phyloP scores from a whole-genome alignment of 2,113 vertebrate species.

The Polypterus bichir region DNA sequence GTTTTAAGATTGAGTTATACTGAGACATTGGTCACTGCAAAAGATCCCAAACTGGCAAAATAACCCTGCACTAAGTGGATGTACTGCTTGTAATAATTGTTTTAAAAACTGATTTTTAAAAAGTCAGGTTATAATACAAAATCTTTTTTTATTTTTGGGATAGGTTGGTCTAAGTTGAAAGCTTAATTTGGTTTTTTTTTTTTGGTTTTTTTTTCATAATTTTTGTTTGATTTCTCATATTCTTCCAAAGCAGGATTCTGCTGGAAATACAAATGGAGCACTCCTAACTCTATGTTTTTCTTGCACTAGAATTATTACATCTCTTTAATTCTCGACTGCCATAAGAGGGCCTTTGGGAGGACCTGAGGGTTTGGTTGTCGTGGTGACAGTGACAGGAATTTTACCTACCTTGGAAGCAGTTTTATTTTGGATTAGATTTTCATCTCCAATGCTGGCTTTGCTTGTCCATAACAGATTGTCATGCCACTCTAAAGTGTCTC shows the following conservation, averaged over 20 bases:
- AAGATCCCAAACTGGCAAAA: no score
- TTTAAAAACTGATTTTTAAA: no score
- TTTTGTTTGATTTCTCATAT: neutral
- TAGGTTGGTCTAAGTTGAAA: neutral
- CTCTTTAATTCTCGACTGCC: slow-evolving; percentile 23
- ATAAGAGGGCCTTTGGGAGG: slow-evolving; percentile 39
- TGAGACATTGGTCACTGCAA: no score
- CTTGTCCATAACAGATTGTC: slow-evolving; percentile 59
- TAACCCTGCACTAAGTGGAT: no score
- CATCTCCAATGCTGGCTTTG: slow-evolving; percentile 29
- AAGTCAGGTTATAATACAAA: no score
- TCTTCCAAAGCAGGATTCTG: neutral
- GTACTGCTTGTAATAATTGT: no score
- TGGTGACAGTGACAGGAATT: slow-evolving; percentile 51
- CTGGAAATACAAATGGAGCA: neutral
- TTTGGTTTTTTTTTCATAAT: no score
- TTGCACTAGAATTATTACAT: neutral
- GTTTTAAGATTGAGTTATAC: no score
- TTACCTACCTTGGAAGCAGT: slow-evolving; percentile 51
- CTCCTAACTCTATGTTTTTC: neutral
- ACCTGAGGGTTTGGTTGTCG: slow-evolving; percentile 38
- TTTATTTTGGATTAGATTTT: slow-evolving; percentile 53
- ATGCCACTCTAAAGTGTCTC: slow-evolving; percentile 49
- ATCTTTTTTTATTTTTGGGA: no score
- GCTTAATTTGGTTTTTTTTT: neutral